phyloP scores from a whole-genome alignment of 1,140 invertebrate species.

The Drosophila azteca region DNA sequence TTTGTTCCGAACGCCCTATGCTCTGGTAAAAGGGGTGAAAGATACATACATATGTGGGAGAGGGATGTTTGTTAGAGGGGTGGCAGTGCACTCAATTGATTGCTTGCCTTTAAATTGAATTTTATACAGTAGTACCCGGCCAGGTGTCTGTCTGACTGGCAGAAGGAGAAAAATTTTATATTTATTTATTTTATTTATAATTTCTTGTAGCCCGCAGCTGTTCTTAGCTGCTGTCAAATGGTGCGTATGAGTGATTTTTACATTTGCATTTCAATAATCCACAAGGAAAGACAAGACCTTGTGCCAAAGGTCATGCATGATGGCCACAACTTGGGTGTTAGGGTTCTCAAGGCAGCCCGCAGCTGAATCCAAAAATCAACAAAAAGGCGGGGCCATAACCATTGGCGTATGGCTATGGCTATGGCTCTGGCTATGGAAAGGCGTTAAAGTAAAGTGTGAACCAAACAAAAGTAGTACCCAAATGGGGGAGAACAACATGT shows the following conservation, averaged over 20 bases:
- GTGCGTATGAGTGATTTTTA: constrained; percentile 72
- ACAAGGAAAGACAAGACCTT: constrained; percentile 26
- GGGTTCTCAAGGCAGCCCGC: constrained; percentile 35
- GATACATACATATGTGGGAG: constrained; percentile 1
- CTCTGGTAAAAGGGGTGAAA: neutral
- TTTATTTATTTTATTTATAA: constrained; percentile 32
- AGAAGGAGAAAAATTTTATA: neutral
- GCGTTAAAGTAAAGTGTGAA: constrained; percentile 69
- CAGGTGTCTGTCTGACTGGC: constrained; percentile 41
- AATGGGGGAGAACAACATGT: constrained; percentile 36
- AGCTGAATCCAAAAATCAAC: constrained; percentile 30
- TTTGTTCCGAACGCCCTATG: neutral
- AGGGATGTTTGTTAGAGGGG: neutral
- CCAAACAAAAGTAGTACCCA: constrained; percentile 14
- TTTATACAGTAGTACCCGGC: constrained; percentile 16
- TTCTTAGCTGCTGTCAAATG: constrained; percentile 38
- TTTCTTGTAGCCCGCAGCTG: constrained; percentile 44
- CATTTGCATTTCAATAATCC: constrained; percentile 53
- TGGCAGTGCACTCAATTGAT: constrained; percentile 17
- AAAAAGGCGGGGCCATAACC: constrained; percentile 41
- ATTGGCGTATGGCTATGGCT: no score
- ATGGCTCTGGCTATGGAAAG: constrained; percentile 11
- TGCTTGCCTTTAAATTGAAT: constrained; percentile 33
- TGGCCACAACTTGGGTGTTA: neutral
- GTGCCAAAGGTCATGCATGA: constrained; percentile 15